Base-by-base conservation (phyloP, 2,113 vertebrate species). In the Boleophthalmus pectinirostris region DNA sequence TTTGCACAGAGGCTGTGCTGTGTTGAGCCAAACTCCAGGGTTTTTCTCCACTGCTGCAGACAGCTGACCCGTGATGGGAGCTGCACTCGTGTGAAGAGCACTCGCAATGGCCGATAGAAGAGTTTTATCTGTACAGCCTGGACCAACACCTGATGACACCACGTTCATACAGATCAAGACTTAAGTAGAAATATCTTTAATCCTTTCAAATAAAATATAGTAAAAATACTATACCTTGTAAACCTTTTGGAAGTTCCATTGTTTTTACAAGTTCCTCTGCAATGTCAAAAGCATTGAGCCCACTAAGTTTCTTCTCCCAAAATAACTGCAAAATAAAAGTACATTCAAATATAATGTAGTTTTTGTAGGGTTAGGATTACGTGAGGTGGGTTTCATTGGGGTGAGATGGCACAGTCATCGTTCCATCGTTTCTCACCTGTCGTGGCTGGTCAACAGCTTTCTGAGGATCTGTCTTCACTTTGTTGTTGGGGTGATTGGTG, bases 381-480 rank as follows among this genome's bases (percentile, higher is more conserved):
- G 3, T 7, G 35, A 13, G 14, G 1, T 24, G 7, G 35, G n/a
- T 13, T 7, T 54, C 12, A 23, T 1, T 58, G 56, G 13, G 4
- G 7, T 23, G 23, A 15, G 56, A 15, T 15, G 9, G 6, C 20
- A n/a, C 6, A 18, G 6, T 9, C 51, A 53, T 15, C 1, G 20
- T n/a, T 53, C 6, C 9, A 4, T 29, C 4, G 18, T 14, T 10
- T 63, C n/a, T 93, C 74, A 98, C 98, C 95, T 99, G 98, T 72
- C 97, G 92, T 24, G 98, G 98, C 78, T 99, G 98, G 85, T 99
- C 98, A n/a, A 98, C 96, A 0, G 98, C 97, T 89, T 99, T 99
- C 92, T 99, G 98, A 4, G 98, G 97, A 83, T 99, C 98, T 0
- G 96, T 98, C 90, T 99, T 99, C 71, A 99, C 98, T 93, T 99